Evolutionary conservation across 2,797 vertebrate genomes (phyloP), one percentile per base, ranked within the genome.

Genomic region (Enteromius treurensis): DNA sequence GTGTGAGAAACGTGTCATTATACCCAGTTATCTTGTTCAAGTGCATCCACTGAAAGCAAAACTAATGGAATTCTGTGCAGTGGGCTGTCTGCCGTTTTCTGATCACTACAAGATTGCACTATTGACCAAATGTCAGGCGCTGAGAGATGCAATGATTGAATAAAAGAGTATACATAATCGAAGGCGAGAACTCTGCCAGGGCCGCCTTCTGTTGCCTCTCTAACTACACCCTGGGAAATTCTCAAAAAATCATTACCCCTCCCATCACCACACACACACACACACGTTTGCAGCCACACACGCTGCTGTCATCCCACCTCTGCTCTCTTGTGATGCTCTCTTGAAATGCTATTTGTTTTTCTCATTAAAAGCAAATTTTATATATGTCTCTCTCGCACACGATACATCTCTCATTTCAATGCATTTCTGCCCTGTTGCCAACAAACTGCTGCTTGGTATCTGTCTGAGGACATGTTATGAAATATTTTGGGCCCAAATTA

Each of bases 91-190:
- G 95, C 89, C 95, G 95, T 95, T 95, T 96, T 96, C 95, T 96
- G 95, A 97, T 97, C 94, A 94, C 93, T 90, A 90, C 91, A 94
- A 97, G 95, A 97, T 97, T 97, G 95, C 95, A 94, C 94, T 97
- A 97, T 98, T 97, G 96, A 97, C 95, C 96, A 97, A 96, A 92
- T 95, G 96, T 97, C 96, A 97, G 94, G 89, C 89, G 91, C 73
- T 70, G 92, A 94, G 92, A 89, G 75, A 95, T 92, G 91, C 94
- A 87, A 93, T 96, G 96, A 97, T 96, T 96, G 95, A 97, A 96
- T 96, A 96, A 96, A 96, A 95, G 92, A 90, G 95, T 95, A 93
- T 95, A 96, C 94, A 94, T 96, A 97, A 97, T 96, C 87, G 1
- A 94, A 95, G 92, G 90, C 84, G 94, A 96, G 94, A 93, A 95